A percentile compares a stretch with the other conserved stretches of the same genome.
These are phyloP conservation scores for Lepidochrysops patricia DNA, from an alignment of 2,888 invertebrate genomes.

Conservation along the genomic window DNA sequence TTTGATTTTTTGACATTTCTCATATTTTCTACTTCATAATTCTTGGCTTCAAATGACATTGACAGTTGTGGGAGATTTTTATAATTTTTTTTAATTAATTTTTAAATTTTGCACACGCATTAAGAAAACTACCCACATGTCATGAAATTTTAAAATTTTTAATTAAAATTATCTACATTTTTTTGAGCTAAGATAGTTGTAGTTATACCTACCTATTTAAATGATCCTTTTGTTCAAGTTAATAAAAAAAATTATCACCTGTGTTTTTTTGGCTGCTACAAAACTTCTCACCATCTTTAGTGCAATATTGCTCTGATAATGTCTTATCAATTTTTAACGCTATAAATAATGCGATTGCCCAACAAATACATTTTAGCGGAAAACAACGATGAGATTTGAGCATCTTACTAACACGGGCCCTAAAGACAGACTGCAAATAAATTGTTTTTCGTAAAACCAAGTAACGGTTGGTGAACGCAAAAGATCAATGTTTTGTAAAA, in stretches of 20 bases:
- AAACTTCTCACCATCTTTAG: constrained; percentile 1
- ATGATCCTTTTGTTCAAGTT: background rate
- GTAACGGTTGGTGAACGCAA: constrained; percentile 8
- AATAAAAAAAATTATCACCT: background rate
- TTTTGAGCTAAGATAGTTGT: too few species aligned
- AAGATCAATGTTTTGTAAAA: constrained; percentile 18
- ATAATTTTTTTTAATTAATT: too few species aligned
- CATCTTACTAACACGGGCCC: constrained; percentile 13
- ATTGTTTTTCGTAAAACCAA: constrained; percentile 7
- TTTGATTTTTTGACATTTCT: background rate
- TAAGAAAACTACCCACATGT: background rate
- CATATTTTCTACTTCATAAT: background rate
- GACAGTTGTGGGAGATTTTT: background rate
- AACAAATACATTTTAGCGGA: constrained; percentile 16
- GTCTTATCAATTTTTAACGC: constrained; percentile 12
- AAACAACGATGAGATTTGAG: constrained; percentile 13
- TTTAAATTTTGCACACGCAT: background rate
- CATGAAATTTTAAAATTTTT: too few species aligned
- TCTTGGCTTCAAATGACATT: background rate
- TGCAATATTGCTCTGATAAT: constrained; percentile 13
- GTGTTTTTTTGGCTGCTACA: background rate
- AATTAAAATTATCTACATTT: too few species aligned
- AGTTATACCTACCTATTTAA: background rate
- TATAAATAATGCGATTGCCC: constrained; percentile 13
- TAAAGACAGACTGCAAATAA: constrained; percentile 11